Conservation (phyloP, 2,797 vertebrate species). For the Lithobates pipiens region DNA sequence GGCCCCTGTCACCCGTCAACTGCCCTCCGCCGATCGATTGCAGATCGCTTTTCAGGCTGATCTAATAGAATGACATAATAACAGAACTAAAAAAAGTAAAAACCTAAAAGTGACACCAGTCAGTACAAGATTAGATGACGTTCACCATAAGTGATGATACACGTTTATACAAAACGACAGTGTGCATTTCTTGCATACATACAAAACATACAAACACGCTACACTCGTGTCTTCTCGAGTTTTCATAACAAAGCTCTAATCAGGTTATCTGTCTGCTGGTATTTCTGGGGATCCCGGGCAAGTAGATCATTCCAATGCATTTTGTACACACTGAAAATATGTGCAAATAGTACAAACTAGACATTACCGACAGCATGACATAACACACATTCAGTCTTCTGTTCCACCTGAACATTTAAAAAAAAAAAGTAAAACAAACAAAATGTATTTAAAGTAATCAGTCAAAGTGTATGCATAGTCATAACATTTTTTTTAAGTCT, state of each 20-base stretch:
- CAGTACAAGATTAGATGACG: not conserved
- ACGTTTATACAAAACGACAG: not conserved
- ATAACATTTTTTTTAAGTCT: not conserved
- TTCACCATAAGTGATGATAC: not conserved
- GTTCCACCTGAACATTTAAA: not conserved
- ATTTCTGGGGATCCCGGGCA: not conserved
- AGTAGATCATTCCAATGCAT: not conserved
- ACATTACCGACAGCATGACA: not conserved
- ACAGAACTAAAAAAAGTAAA: no score
- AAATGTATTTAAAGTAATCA: no score
- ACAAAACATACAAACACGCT: not conserved
- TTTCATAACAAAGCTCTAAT: slow-evolving; percentile 18
- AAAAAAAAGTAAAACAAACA: not conserved
- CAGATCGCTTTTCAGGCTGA: no score
- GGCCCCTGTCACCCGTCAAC: no score
- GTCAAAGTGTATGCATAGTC: not conserved
- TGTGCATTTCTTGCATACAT: not conserved
- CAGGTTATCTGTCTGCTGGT: not conserved
- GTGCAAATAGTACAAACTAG: not conserved
- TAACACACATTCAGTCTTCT: no score
- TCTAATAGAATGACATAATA: no score
- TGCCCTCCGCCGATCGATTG: no score
- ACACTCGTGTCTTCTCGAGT: not conserved
- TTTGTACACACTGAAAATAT: not conserved
- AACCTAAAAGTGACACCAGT: not conserved